Base-by-base conservation (phyloP, 2,797 vertebrate genomes). In the Sebastiscus albofasciatus region DNA sequence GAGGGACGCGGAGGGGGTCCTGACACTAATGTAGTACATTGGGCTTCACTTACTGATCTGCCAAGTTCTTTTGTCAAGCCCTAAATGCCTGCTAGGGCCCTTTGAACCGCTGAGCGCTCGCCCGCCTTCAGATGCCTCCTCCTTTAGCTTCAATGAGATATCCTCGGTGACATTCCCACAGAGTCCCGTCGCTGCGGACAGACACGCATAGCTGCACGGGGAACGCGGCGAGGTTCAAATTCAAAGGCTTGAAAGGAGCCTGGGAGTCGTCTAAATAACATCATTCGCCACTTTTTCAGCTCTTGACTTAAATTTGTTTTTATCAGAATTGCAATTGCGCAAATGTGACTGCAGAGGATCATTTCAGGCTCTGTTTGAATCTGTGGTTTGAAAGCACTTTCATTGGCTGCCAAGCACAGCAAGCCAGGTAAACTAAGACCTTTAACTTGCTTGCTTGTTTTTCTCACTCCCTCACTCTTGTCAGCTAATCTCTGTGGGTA, bases 11-110 rank as follows among this genome's bases (percentile, higher is more conserved):
- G 88, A 92, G 89, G 93, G 95, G 91, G 91, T 90, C 91, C 94
- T 96, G 95, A 96, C 95, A 96, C 96, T 95, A 96, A 96, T 95
- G 93, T 94, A 95, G 94, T 95, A 95, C 94, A 94, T 91, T 92
- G 95, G 92, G 93, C 94, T 95, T 96, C 94, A 95, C 94, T 94
- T 95, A 95, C 93, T 93, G 93, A 95, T 95, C 95, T 94, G 94
- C 95, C 95, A 96, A 95, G 91, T 95, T 95, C 94, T 94, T 96
- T 96, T 96, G 95, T 96, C 92, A 88, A 82, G 89, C 86, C 92
- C 94, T 94, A 96, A 95, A 95, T 94, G 94, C 86, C 91, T 93
- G 92, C 91, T 92, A 86, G 93, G 94, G 75, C 85, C 93, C 95
- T 96, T 96, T 96, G 95, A 96, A 96, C 94, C 94, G 88, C 93